A percentile compares a stretch with the other conserved stretches of the same genome.
Conservation (phyloP, 2,888 invertebrate genomes). For the Alentia gelatinosa region DNA sequence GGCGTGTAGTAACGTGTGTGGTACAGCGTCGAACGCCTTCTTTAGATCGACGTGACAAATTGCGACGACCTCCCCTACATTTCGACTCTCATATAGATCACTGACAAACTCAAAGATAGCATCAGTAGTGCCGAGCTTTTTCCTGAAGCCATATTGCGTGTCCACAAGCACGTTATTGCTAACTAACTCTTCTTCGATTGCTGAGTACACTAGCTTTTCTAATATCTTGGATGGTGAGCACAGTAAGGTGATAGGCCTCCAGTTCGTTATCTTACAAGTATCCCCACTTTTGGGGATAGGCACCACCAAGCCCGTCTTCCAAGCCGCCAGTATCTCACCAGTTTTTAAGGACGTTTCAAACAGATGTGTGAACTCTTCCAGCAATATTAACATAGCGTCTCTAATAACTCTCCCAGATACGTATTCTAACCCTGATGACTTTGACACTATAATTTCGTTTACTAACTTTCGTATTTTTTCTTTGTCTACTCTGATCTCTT, state of each 20-base stretch:
- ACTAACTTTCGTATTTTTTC: neutral
- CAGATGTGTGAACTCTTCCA: neutral
- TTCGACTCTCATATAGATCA: neutral
- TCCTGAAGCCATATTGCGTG: neutral
- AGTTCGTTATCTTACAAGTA: no score
- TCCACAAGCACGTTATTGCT: neutral
- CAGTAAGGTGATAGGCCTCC: neutral
- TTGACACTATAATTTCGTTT: neutral
- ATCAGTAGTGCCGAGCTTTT: neutral
- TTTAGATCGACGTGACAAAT: neutral
- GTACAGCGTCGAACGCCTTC: neutral
- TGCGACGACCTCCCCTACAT: neutral
- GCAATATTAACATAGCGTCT: neutral
- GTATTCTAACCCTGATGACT: neutral
- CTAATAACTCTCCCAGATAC: neutral
- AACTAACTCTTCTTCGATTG: neutral
- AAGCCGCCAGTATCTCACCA: neutral
- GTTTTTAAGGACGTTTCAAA: neutral
- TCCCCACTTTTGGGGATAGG: no score
- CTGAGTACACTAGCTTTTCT: neutral
- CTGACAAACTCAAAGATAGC: neutral
- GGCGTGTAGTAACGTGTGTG: neutral
- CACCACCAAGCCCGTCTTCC: neutral
- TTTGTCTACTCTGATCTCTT: neutral
- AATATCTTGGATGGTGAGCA: neutral